Base-by-base conservation (phyloP, 2,113 vertebrate genomes). In the Esox niger region DNA sequence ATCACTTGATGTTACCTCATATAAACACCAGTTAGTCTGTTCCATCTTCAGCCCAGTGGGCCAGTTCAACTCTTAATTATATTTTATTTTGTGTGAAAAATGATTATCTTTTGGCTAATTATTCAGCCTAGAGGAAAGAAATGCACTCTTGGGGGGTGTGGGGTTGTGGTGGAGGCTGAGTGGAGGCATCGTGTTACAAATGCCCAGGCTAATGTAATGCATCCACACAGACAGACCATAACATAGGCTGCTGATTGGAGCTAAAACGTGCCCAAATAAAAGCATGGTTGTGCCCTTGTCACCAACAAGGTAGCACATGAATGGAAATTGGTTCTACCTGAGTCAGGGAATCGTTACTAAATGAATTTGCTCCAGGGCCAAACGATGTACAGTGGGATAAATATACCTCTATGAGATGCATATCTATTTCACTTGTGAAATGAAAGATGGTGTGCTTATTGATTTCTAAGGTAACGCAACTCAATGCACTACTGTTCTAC, bases 321-420 rank as follows among this genome's bases (percentile, higher is more conserved):
- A 86, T 92, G 88, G 91, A 95, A 93, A 94, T 90, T 88, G 84
- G 89, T 92, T 95, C 89, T 90, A 92, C 90, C 91, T 84, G 89
- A 93, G 91, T 95, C 93, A 94, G 92, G 91, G 94, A 95, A 95
- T 95, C 94, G 92, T 95, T 95, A 88, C 93, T 95, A 96, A 96
- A 91, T 90, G 89, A 93, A 92, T 96, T 93, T 89, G 68, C 84
- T 91, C 85, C 85, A 62, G 72, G 89, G 79, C 91, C 88, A 74
- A n/a, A 79, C 83, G 87, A 88, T 92, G 88, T 94, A 93, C 94
- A n/a, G 92, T 91, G 90, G 83, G 75, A 86, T 90, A 90, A 90
- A 86, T 85, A 90, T 87, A 92, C 81, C 82, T 89, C 84, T 85
- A 70, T 79, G 77, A 80, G 86, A 92, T 88, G 84, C 92, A 91